Base-by-base conservation (phyloP, 2,888 invertebrate genomes). In the Villa cingulata region DNA sequence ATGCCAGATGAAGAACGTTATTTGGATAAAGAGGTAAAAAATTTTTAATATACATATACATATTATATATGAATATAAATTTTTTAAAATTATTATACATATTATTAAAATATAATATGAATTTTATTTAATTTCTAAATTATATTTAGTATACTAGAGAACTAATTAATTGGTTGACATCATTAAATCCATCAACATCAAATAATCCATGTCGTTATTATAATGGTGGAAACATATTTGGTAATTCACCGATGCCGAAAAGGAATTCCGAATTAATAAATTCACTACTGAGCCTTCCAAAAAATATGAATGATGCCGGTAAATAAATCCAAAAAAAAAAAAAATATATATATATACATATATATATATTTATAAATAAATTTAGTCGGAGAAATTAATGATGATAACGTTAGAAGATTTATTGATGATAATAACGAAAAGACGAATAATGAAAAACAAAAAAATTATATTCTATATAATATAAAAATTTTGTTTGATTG, bases 221-320 rank as follows among this genome's bases (percentile, higher is more conserved):
- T 42, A 34, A 53, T 43, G 55, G 50, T 17, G 53, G 58, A 10
- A 50, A 43, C 39, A 43, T 45, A 32, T 41, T 62, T 15, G 49
- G 43, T 34, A 45, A 49, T 7, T 54, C 54, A 23, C 54, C 54
- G 20, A 55, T 65, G 58, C 72, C 73, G 53, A 83, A 83, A 58
- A 71, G 83, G 6, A 83, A 83, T 58, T 81, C 81, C 0, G 83
- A 84, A 59, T 67, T 81, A 9, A 84, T 82, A 56, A 84, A 81
- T 62, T 80, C 84, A 0, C 71, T 86, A n/a, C 68, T 86, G 37
- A 78, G 80, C n/a, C 64, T 86, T 43, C 86, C 86, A 10, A 82
- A 82, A 59, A 80, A 77, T 51, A 77, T 85, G 75, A 78, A 80
- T 57, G 80, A 81, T 48, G 84, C 81, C 38, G 85, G 85, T 45